Percentiles rank a stretch among this genome's conserved stretches.
Evolutionary conservation across 1,140 invertebrate species (phyloP).

Genomic region (Tetramorium simillimum): DNA sequence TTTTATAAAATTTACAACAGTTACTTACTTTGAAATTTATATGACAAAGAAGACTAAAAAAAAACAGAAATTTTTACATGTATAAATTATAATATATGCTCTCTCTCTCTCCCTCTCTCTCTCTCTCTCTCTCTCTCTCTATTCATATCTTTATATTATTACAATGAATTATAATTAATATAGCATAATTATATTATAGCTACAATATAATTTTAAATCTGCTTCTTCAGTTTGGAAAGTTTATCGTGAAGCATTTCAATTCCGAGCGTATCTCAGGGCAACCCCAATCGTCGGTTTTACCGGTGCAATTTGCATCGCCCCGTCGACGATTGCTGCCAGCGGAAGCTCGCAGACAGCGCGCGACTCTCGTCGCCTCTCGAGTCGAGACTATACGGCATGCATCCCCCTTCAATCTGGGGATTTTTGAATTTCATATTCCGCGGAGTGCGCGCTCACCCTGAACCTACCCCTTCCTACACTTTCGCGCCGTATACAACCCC

Average conservation of each 20-base stretch:
- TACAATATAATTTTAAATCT: background rate
- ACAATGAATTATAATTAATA: background rate
- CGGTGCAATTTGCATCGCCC: slow-evolving; percentile 47
- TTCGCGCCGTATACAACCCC: slow-evolving; percentile 56
- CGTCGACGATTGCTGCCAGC: slow-evolving; percentile 34
- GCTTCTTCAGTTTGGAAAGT: background rate
- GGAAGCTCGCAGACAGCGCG: slow-evolving; percentile 6
- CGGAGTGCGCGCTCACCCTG: slow-evolving; percentile 41
- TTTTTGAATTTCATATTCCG: slow-evolving; percentile 74
- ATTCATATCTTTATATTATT: background rate
- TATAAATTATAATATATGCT: background rate
- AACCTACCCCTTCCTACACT: slow-evolving; percentile 23
- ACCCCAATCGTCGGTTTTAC: slow-evolving; percentile 48
- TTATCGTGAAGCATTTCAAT: background rate
- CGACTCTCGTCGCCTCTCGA: slow-evolving; percentile 42
- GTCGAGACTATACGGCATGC: slow-evolving; percentile 17
- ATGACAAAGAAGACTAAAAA: background rate
- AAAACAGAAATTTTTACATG: background rate
- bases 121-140: background rate
- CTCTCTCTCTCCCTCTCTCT: no score
- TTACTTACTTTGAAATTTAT: background rate
- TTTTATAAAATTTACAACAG: background rate
- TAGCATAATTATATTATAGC: background rate
- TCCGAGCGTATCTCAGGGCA: slow-evolving; percentile 7
- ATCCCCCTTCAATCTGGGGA: slow-evolving; percentile 51